Base-by-base conservation (phyloP, 1,140 invertebrate species). In the Andrena cerasifolii region DNA sequence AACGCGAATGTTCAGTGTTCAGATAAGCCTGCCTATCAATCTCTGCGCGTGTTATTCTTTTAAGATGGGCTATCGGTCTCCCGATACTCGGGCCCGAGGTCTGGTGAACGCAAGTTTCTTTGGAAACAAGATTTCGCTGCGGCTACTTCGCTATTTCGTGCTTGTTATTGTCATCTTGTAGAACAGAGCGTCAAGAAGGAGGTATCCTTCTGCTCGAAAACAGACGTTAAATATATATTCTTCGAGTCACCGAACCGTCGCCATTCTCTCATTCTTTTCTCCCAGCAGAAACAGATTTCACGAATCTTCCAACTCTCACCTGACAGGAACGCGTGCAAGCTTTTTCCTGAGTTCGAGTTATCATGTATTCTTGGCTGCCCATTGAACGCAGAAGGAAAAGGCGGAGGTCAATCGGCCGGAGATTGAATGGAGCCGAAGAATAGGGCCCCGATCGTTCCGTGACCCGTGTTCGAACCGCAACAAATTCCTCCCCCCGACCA, bases 401-500 rank as follows among this genome's bases (percentile, higher is more conserved):
- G 21, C 3, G 26, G 10, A 3, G 47, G 33, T 51, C 58, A 3
- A 63, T 73, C 26, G n/a, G 24, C 18, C 26, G 10, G 16, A n/a
- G n/a, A 31, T 21, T 14, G 31, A 14, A 24, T 4, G 7, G 14
- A 14, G 5, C 33, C 2, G 18, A 26, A 10, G 3, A 59, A 51
- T 7, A 10, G 16, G 8, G 24, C 16, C n/a, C 1, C 16, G 63
- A 26, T 75, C 47, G 36, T n/a, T n/a, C 3, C 36, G 36, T 10
- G 63, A 74, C 26, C 24, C 4, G 47, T 21, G 47, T 51, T 53
- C 24, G 24, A 56, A 67, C 71, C 47, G 33, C 51, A 33, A 33
- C 36, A 40, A 10, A 40, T 40, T 40, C 26, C 51, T 43, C 24
- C 6, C 33, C 47, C 28, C n/a, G 36, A n/a, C 14, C 28, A 3